Conservation (phyloP, 2,113 vertebrate genomes). For the Myiopsitta monachus region DNA sequence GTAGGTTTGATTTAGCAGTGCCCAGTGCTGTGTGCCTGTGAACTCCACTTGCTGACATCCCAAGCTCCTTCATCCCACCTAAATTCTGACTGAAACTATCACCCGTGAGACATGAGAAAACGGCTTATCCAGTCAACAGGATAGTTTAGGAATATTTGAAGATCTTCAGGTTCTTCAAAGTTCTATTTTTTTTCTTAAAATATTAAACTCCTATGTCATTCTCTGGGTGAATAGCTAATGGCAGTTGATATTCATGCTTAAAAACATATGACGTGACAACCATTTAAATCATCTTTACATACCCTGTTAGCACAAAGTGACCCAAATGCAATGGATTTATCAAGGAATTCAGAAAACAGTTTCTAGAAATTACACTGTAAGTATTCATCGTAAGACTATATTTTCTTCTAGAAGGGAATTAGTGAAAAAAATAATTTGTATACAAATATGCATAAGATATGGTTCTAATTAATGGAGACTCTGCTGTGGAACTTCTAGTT, state of each 20-base stretch:
- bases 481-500: not conserved
- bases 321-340: not conserved
- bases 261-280: not conserved
- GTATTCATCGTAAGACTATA: not conserved
- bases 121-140: rapidly evolving
- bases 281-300: not conserved
- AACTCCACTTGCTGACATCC: not conserved
- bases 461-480: not conserved
- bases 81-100: not conserved
- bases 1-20: not conserved
- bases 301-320: not conserved
- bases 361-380: not conserved
- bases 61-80: not conserved
- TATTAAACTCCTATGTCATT: not conserved
- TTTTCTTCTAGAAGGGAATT: not conserved
- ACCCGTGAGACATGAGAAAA: not conserved
- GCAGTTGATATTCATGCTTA: not conserved
- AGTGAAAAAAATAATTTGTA: not conserved
- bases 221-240: rapidly evolving
- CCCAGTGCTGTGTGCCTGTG: rapidly evolving
- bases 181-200: not conserved
- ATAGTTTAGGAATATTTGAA: not conserved
- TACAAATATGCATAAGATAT: not conserved
- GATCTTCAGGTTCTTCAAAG: not conserved
- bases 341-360: not conserved